Percentiles rank a stretch among this genome's conserved stretches.
These are phyloP conservation scores for Tenebrosternarchus preto DNA, from an alignment of 2,113 vertebrate genomes.

Conservation along the genomic window DNA sequence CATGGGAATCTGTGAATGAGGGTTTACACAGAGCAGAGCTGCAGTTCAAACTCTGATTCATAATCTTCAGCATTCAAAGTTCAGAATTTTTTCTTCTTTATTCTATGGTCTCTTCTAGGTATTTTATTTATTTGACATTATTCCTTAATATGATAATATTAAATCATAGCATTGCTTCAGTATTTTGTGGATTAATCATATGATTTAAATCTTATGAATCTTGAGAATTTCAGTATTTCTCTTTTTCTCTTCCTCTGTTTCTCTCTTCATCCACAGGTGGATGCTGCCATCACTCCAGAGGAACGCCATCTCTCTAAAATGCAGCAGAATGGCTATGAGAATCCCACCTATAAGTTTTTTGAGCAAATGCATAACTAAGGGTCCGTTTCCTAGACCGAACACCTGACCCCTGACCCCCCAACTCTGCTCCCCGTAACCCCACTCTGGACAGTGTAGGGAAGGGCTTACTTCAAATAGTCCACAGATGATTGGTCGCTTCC, in stretches of 20 bases:
- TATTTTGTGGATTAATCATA: too few relatives aligned
- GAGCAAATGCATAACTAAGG: constrained; percentile 91
- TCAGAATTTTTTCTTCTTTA: too few relatives aligned
- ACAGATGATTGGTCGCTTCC: constrained; percentile 34
- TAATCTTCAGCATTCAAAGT: too few relatives aligned
- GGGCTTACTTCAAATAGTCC: constrained; percentile 40
- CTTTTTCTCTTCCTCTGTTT: not conserved
- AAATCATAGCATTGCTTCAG: too few relatives aligned
- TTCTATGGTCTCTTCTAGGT: too few relatives aligned
- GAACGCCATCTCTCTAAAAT: constrained; percentile 92
- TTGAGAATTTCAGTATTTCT: too few relatives aligned
- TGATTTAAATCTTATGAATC: too few relatives aligned
- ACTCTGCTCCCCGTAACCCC: not conserved
- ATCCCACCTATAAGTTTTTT: constrained; percentile 93
- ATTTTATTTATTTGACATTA: too few relatives aligned
- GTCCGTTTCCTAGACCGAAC: constrained; percentile 39
- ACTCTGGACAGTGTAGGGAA: constrained; percentile 51
- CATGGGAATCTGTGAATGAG: too few relatives aligned
- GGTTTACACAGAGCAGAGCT: too few relatives aligned
- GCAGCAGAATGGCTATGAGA: constrained; percentile 91
- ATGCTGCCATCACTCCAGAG: constrained; percentile 88
- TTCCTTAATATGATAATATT: too few relatives aligned
- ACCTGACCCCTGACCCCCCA: constrained; percentile 3
- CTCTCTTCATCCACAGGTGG: constrained; percentile 72
- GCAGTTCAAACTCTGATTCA: too few relatives aligned